A percentile compares a stretch with the other conserved stretches of the same genome.
phyloP scores from a whole-genome alignment of 2,113 vertebrate genomes.

The Syrrhaptes paradoxus region DNA sequence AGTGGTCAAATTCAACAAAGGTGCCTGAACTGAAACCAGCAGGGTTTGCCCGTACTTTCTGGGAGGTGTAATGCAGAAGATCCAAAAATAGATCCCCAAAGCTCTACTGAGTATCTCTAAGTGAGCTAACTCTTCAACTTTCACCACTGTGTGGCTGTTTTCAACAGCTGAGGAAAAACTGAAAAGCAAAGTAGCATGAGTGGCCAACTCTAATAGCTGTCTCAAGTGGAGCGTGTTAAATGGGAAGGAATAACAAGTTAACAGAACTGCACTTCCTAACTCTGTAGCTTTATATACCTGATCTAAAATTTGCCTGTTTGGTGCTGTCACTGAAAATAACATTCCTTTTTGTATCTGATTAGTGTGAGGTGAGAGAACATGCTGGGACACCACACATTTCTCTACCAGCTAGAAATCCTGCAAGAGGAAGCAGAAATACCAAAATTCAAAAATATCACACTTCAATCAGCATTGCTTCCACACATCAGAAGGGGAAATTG shows the following conservation, averaged over 20 bases:
- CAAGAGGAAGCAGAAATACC: not conserved
- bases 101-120: not conserved
- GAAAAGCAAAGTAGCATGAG: not conserved
- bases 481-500: not conserved
- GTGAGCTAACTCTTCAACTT: not conserved
- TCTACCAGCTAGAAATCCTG: not conserved
- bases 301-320: not conserved
- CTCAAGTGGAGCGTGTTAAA: not conserved
- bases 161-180: not conserved
- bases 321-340: slow-evolving; percentile 6
- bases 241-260: not conserved
- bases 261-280: not conserved
- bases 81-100: not conserved
- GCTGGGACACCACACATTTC: not conserved
- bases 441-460: not conserved
- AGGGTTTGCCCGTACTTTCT: not conserved
- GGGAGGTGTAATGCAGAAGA: not conserved
- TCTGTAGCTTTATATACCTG: not conserved
- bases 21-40: not conserved
- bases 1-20: not conserved
- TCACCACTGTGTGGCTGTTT: not conserved
- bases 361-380: not conserved
- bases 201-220: not conserved
- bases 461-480: not conserved
- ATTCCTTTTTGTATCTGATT: not conserved